Evolutionary conservation across 2,113 vertebrate species (phyloP).

Genomic region (Pseudonaja textilis): DNA sequence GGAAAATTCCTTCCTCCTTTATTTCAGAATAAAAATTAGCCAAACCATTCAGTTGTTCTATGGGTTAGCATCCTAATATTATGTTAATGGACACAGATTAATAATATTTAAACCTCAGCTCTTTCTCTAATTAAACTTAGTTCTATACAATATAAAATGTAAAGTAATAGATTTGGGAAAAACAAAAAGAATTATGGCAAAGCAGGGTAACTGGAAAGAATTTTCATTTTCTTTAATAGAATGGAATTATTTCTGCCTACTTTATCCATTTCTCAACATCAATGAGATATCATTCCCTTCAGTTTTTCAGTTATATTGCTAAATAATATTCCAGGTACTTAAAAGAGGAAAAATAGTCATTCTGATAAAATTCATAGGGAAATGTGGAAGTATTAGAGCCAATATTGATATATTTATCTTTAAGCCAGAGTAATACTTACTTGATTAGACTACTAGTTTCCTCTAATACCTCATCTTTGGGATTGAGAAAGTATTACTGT

Average conservation of each 20-base stretch:
- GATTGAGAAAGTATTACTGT: neutral
- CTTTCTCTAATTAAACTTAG: neutral
- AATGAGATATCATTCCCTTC: neutral
- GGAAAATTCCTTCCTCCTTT: neutral
- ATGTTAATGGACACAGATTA: neutral
- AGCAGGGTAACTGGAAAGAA: neutral
- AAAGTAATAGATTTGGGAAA: neutral
- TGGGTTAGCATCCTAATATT: neutral
- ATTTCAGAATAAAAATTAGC: constrained; percentile 20
- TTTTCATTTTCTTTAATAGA: neutral
- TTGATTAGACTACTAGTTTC: neutral
- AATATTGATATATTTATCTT: neutral
- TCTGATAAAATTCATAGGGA: neutral
- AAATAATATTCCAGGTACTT: neutral
- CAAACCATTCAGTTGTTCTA: constrained; percentile 10
- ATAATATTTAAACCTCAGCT: neutral
- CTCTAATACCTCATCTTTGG: neutral
- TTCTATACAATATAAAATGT: neutral
- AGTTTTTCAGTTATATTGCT: neutral
- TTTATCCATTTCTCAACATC: neutral
- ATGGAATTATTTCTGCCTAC: neutral
- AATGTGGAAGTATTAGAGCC: neutral
- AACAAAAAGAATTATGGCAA: neutral
- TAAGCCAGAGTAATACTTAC: neutral
- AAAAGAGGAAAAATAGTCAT: neutral